Percentiles rank a stretch among this genome's conserved stretches.
These are phyloP conservation scores for Pyrocephalus nanus DNA, from an alignment of 2,797 vertebrate species.

Conservation along the genomic window DNA sequence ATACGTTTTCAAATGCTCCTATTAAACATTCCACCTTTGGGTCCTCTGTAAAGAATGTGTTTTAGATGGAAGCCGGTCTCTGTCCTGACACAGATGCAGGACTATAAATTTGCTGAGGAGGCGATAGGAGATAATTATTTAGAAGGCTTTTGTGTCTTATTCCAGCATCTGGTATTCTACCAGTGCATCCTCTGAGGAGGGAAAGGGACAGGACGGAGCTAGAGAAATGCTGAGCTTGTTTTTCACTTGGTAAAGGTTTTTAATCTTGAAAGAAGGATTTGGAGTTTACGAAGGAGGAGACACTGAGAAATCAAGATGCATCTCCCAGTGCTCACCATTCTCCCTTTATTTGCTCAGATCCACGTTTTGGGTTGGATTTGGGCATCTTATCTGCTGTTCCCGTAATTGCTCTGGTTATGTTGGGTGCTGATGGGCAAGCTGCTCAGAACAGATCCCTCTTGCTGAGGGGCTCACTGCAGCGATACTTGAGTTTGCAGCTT, in stretches of 20 bases:
- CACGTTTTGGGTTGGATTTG: neutral
- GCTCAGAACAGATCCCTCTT: neutral
- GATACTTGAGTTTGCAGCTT: neutral
- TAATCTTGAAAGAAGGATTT: slow-evolving; percentile 26
- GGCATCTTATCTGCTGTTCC: neutral
- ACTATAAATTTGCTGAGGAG: slow-evolving; percentile 19
- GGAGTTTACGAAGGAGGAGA: neutral
- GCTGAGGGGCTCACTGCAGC: neutral
- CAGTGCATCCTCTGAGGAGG: neutral
- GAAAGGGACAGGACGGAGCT: neutral
- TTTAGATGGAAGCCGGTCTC: slow-evolving; percentile 2
- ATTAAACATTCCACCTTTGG: neutral
- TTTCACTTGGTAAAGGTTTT: slow-evolving; percentile 14
- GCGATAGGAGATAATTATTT: neutral
- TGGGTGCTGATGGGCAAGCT: neutral
- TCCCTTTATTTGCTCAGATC: neutral
- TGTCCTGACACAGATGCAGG: slow-evolving; percentile 19
- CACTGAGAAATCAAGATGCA: neutral
- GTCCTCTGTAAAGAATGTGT: neutral
- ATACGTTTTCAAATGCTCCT: neutral
- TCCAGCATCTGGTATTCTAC: slow-evolving; percentile 3
- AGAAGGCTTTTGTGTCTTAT: slow-evolving; percentile 19
- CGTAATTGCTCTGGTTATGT: neutral
- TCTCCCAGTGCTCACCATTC: neutral
- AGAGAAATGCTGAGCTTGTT: slow-evolving; percentile 23